Conservation (phyloP, 2,113 vertebrate genomes). For the Rousettus leschenaultii region DNA sequence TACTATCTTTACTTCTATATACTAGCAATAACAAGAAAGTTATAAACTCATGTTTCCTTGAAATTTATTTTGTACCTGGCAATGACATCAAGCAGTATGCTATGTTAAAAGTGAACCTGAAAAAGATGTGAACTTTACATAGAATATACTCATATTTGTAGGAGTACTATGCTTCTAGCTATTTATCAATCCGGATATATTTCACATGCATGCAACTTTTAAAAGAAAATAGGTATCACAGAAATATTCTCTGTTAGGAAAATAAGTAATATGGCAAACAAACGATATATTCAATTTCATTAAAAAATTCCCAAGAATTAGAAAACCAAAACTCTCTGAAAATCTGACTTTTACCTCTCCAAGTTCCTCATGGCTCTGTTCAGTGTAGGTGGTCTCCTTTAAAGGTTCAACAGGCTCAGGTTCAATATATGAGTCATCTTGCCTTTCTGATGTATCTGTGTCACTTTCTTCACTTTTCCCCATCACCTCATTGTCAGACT, state of each 20-base stretch:
- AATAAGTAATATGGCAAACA: background rate
- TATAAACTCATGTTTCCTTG: background rate
- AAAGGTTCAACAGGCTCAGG: conserved; percentile 90
- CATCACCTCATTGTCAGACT: conserved; percentile 95
- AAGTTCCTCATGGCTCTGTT: conserved; percentile 94
- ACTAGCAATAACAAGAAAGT: background rate
- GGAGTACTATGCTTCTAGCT: background rate
- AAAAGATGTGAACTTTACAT: conserved; percentile 30
- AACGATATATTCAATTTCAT: background rate
- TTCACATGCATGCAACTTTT: background rate
- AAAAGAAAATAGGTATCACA: conserved; percentile 8
- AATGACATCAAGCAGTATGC: background rate
- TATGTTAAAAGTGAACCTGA: conserved; percentile 2
- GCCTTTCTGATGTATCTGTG: conserved; percentile 95
- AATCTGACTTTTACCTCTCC: conserved; percentile 89
- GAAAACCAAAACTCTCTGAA: background rate
- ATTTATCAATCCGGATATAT: conserved; percentile 2
- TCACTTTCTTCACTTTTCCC: conserved; percentile 98
- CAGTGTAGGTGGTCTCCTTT: conserved; percentile 91
- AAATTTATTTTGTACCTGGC: conserved; percentile 12
- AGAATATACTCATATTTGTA: background rate
- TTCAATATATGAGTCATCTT: conserved; percentile 93
- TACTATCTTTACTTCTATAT: background rate
- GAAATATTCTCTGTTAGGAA: background rate
- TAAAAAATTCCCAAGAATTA: background rate